Base-by-base conservation (phyloP, 2,797 vertebrate genomes). In the Spheniscus humboldti region DNA sequence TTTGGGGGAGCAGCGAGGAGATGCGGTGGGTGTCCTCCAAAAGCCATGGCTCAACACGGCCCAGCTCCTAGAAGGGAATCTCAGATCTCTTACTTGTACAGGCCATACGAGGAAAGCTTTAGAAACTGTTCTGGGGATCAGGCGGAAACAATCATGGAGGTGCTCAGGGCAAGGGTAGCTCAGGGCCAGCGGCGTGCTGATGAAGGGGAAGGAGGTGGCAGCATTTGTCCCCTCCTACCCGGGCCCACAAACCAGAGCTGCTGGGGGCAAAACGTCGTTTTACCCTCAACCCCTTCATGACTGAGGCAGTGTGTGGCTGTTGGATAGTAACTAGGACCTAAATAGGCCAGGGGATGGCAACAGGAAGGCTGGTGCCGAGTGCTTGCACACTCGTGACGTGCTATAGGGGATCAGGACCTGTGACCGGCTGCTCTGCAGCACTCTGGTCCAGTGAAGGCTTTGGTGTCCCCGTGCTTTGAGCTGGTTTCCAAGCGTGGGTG, bases 331-430 rank as follows among this genome's bases (percentile, higher is more conserved):
- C 12, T 7, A 3, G 22, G 43, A 31, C 33, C 10, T 6, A 2
- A 48, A 33, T 0, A 8, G 30, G 19, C 17, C 17, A 3, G 2
- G 39, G 45, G 13, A 2, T 22, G 66, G 43, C 57, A 33, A 17
- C 9, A 2, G 67, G 11, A 62, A n/a, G 25, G 66, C 59, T 18
- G 71, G 17, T 15, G 41, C 74, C 18, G 33, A 35, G 74, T 5
- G 2, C 35, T 31, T 10, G 37, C 11, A 7, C 2, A 0, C 28
- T 71, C 3, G 1, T 77, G 64, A 28, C 3, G 0, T 8, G 19
- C 67, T 23, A 2, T 0, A 57, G 68, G 39, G 53, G 10, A 14
- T 22, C 3, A 4, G 41, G 55, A 20, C 35, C 66, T 9, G 11
- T 18, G 47, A 35, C 24, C 1, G 2, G 30, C 47, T 30, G 59